These are phyloP conservation scores for Larimichthys polyactis DNA, from an alignment of 2,113 vertebrate species.

Conservation along the genomic window DNA sequence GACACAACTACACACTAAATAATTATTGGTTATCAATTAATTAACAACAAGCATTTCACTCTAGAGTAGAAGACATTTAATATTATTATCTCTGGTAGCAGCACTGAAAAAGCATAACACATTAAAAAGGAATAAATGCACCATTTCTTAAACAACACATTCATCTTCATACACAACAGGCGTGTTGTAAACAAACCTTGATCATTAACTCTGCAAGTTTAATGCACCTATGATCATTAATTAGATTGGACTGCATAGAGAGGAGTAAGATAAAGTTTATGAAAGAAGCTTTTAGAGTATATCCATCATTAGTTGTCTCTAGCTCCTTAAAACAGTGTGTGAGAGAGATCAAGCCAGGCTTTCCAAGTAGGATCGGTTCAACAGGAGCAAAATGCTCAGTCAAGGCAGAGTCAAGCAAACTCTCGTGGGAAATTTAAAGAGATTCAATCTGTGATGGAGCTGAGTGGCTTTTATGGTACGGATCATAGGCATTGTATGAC, in stretches of 20 bases:
- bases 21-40: background rate
- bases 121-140: conserved; percentile 7
- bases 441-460: conserved; percentile 44
- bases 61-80: background rate
- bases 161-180: background rate
- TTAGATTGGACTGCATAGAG: background rate
- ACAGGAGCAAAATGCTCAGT: conserved; percentile 48
- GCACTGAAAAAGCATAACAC: background rate
- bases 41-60: background rate
- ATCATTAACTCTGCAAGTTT: background rate
- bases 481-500: conserved; percentile 11
- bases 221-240: background rate
- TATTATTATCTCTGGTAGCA: background rate
- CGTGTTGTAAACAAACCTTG: background rate
- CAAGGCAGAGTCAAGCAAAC: conserved; percentile 28
- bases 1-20: no score
- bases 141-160: background rate
- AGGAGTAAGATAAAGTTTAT: conserved; percentile 1
- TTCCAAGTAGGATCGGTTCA: conserved; percentile 56
- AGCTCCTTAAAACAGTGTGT: conserved; percentile 13
- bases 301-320: conserved; percentile 27
- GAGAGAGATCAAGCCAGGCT: conserved; percentile 43
- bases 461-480: conserved; percentile 38
- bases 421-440: conserved; percentile 62
- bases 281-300: conserved; percentile 10